A percentile compares a stretch with the other conserved stretches of the same genome.
These are phyloP conservation scores for Pangasius djambal DNA, from an alignment of 2,797 vertebrate species.

Conservation along the genomic window DNA sequence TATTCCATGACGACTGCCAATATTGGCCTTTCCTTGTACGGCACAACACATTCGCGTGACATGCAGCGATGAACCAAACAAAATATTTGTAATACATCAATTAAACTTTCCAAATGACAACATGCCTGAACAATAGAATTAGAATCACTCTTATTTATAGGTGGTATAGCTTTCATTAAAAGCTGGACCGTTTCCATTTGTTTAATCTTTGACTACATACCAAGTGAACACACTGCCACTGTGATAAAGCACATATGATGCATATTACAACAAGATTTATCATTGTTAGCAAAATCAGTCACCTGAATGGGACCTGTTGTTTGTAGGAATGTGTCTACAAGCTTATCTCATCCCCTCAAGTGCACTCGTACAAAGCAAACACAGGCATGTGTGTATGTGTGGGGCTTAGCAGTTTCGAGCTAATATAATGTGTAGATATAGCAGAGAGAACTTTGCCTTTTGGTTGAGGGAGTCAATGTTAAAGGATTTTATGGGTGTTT, in stretches of 20 bases:
- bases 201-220: not conserved
- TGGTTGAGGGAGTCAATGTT: not conserved
- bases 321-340: constrained; percentile 40
- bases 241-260: not conserved
- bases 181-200: not conserved
- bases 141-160: not conserved
- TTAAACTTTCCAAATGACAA: constrained; percentile 1
- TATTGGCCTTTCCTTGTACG: not conserved
- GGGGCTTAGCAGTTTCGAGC: not conserved
- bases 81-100: constrained; percentile 12
- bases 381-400: not conserved
- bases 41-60: not conserved
- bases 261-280: constrained; percentile 1
- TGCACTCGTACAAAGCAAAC: constrained; percentile 46
- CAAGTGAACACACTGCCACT: not conserved
- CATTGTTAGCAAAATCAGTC: not conserved
- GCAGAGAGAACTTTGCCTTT: not conserved
- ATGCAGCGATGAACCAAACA: not conserved
- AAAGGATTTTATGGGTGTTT: not conserved
- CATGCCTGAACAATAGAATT: not conserved
- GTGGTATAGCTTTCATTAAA: not conserved
- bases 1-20: not conserved
- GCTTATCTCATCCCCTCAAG: constrained; percentile 46
- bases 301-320: constrained; percentile 13
- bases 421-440: not conserved